These are phyloP conservation scores for Mechanitis messenoides DNA, from an alignment of 2,888 invertebrate species.

Conservation along the genomic window DNA sequence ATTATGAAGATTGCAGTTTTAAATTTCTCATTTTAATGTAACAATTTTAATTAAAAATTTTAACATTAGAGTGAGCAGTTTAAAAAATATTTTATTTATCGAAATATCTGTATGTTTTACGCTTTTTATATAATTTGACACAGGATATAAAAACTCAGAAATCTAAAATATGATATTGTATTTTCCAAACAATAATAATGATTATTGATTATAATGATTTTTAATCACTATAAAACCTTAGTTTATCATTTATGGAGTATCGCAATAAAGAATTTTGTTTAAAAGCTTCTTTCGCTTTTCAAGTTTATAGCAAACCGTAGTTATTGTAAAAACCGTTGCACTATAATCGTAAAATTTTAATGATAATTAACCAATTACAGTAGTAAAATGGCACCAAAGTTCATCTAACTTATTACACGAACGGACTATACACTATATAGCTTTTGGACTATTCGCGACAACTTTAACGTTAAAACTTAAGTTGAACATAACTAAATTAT, in stretches of 20 bases:
- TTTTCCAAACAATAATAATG: neutral
- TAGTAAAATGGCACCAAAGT: neutral
- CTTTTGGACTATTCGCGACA: no score
- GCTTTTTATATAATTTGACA: neutral
- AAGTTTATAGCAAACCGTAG: neutral
- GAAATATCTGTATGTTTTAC: neutral
- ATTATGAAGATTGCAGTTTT: no score
- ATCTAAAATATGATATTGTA: constrained; percentile 6
- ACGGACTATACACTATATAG: no score
- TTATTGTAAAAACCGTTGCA: constrained; percentile 5
- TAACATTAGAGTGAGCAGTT: no score
- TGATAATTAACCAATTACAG: constrained; percentile 3
- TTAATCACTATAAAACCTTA: constrained; percentile 14
- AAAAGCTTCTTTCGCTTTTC: constrained; percentile 1
- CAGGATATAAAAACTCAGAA: neutral
- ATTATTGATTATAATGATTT: neutral
- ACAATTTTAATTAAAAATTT: no score
- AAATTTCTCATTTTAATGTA: no score
- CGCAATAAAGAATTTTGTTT: constrained; percentile 2
- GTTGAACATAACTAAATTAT: neutral
- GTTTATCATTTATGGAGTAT: constrained; percentile 6
- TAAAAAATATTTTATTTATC: neutral
- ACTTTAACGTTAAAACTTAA: no score
- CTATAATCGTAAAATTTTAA: constrained; percentile 3
- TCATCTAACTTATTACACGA: neutral